Base-by-base conservation (phyloP, 2,797 vertebrate species). In the Platalea minor region DNA sequence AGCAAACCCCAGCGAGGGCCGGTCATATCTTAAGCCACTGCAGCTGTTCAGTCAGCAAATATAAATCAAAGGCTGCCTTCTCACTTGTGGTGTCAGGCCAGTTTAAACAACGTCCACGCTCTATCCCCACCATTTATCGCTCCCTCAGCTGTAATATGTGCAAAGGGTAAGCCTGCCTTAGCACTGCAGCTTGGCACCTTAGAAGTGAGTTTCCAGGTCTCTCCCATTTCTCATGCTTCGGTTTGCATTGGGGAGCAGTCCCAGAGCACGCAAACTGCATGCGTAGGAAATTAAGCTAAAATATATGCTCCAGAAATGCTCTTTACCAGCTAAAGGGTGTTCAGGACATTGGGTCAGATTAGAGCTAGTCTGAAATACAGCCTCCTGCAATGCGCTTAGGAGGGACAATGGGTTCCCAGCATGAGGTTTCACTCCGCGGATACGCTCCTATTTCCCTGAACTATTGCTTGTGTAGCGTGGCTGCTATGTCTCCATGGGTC, bases 251-350 rank as follows among this genome's bases (percentile, higher is more conserved):
- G 17, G 9, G 7, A 85, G 13, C 19, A 15, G 43, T 54, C 37
- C 19, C 54, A 20, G 28, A 20, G 11, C n/a, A 14, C 4, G 15
- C 25, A 51, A 70, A 67, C n/a, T 28, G 9, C 0, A 0, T 59
- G 25, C 3, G 2, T 39, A 59, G 35, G 65, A 80, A 94, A 83
- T 35, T 8, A 61, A 35, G n/a, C 18, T 46, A 25, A 86, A 90
- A 68, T 1, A 8, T 37, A 18, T 2, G 17, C 23, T 85, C 10
- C 28, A 53, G 63, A 77, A 91, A 60, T 3, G 17, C 18, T 65
- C 29, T 57, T n/a, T 33, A 18, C 14, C 45, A 81, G 60, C 43
- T 57, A 46, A 73, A 35, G 15, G 19, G 23, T 48, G 28, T 53
- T 61, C 2, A 24, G 28, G 41, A 26, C 26, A 29, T 7, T 14